phyloP scores from a whole-genome alignment of 2,113 vertebrate genomes.

The Hipposideros armiger region DNA sequence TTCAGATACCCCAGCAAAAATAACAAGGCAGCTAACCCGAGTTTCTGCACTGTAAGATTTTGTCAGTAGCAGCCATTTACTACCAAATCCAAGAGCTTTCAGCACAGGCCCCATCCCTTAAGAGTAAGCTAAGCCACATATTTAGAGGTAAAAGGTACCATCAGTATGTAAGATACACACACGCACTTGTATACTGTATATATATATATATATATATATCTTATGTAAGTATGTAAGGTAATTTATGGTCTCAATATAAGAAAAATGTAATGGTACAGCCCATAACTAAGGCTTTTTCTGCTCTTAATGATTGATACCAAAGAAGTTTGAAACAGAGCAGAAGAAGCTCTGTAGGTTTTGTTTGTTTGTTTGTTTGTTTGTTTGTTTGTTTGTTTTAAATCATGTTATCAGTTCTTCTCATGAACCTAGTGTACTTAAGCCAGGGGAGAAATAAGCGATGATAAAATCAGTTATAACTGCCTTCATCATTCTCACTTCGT shows the following conservation, averaged over 20 bases:
- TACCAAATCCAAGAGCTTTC: background rate
- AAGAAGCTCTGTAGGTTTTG: background rate
- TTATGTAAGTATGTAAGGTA: background rate
- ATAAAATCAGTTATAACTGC: background rate
- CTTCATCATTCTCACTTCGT: background rate
- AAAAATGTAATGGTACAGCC: background rate
- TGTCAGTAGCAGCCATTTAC: too few species aligned
- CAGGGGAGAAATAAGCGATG: background rate
- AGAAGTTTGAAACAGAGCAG: background rate
- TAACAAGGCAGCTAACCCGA: background rate
- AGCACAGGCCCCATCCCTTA: accelerated
- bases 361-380: background rate
- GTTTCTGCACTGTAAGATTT: background rate
- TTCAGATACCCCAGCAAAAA: background rate
- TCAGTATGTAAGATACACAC: background rate
- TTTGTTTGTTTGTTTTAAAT: background rate
- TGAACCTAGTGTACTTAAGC: background rate
- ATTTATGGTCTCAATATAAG: background rate
- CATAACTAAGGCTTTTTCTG: background rate
- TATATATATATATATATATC: too few species aligned
- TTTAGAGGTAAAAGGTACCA: background rate
- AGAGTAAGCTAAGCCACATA: background rate
- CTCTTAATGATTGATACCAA: background rate
- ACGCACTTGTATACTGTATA: too few species aligned
- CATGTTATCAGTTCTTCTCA: background rate